Conservation (phyloP, 2,888 invertebrate genomes). For the Limnephilus auricula region DNA sequence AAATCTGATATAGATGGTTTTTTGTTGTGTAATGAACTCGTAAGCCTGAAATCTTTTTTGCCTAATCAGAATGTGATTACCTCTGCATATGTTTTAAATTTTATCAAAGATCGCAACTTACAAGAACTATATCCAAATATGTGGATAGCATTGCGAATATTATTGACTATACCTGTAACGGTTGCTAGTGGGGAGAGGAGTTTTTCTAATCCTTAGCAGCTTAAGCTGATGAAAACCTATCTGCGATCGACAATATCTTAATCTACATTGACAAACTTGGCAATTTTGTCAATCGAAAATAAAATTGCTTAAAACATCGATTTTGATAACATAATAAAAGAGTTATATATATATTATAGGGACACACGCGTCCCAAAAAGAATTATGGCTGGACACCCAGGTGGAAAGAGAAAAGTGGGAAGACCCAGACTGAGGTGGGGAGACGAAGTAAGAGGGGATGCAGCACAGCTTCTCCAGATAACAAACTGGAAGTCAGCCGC, state of each 20-base stretch:
- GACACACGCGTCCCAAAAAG: too few relatives aligned
- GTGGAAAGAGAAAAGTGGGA: too few relatives aligned
- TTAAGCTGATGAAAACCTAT: conserved; percentile 67
- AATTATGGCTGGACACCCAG: too few relatives aligned
- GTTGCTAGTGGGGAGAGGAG: conserved; percentile 30
- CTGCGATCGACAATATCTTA: conserved; percentile 67
- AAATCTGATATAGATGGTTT: conserved; percentile 43
- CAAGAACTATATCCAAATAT: conserved; percentile 67
- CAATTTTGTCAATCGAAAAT: conserved; percentile 68
- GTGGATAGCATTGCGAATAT: conserved; percentile 66
- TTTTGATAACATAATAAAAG: conserved; percentile 67
- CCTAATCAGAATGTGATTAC: conserved; percentile 61
- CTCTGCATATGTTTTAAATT: conserved; percentile 65
- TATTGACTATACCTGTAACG: conserved; percentile 58
- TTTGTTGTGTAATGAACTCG: conserved; percentile 62
- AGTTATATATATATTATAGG: too few relatives aligned
- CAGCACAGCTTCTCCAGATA: too few relatives aligned
- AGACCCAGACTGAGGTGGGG: too few relatives aligned
- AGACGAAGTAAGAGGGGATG: too few relatives aligned
- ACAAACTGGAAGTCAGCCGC: too few relatives aligned
- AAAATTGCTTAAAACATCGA: conserved; percentile 67
- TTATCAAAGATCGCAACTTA: conserved; percentile 66
- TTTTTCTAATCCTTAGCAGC: conserved; percentile 46
- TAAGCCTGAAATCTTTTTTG: conserved; percentile 65
- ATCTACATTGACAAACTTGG: conserved; percentile 67